Conservation (phyloP, 2,888 invertebrate species). For the Spisula subtruncata region DNA sequence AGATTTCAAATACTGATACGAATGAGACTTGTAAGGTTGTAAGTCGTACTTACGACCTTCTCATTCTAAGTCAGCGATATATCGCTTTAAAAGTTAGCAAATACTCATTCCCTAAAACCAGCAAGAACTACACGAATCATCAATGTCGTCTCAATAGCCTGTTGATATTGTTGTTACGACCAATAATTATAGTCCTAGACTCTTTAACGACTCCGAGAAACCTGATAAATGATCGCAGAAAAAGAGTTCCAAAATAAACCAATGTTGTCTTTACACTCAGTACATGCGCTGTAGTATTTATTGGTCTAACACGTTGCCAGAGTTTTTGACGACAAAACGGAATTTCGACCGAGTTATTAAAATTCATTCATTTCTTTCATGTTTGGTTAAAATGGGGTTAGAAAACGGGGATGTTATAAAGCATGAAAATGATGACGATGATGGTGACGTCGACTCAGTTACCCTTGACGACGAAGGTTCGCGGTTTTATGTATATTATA, state of each 20-base stretch:
- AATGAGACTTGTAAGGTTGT: no score
- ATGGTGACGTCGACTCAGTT: not conserved
- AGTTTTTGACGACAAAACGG: not conserved
- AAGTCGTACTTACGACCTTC: no score
- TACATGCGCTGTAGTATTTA: not conserved
- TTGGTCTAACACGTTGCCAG: not conserved
- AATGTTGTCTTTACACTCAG: not conserved
- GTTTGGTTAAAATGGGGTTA: conserved; percentile 45
- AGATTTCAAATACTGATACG: no score
- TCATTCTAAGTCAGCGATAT: no score
- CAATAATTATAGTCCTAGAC: not conserved
- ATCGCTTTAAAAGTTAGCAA: not conserved
- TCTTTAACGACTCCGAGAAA: not conserved
- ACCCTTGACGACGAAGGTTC: conserved; percentile 60
- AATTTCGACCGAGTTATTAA: not conserved
- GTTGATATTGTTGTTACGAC: not conserved
- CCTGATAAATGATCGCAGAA: conserved; percentile 7
- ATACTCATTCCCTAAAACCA: not conserved
- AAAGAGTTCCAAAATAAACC: conserved; percentile 5
- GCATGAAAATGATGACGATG: conserved; percentile 15
- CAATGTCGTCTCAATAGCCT: not conserved
- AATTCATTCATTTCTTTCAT: not conserved
- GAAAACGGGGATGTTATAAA: conserved; percentile 44
- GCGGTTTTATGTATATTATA: conserved; percentile 78
- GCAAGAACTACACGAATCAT: not conserved